phyloP scores from a whole-genome alignment of 2,888 invertebrate species.

The Calliopum simillimum region DNA sequence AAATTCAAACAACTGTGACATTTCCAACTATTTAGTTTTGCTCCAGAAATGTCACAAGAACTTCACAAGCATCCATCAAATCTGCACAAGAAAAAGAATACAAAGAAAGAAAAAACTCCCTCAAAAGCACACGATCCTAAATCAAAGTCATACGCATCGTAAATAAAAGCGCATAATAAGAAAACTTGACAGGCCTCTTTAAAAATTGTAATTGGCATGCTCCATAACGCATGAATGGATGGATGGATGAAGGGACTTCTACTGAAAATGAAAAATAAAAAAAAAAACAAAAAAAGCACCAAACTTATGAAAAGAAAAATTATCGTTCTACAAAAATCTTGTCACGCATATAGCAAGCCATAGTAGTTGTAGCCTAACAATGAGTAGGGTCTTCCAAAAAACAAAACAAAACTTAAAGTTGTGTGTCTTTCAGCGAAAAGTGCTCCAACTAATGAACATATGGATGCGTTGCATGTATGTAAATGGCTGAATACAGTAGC shows the following conservation, averaged over 20 bases:
- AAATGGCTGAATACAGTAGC: slow-evolving; percentile 26
- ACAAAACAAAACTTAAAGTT: slow-evolving; percentile 3
- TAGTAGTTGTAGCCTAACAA: slow-evolving; percentile 28
- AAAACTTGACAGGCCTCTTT: slow-evolving; percentile 59
- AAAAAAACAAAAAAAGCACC: background rate
- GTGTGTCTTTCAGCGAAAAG: background rate
- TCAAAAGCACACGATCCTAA: background rate
- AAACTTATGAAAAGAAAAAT: slow-evolving; percentile 18
- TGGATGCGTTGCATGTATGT: too few species aligned
- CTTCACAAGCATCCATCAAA: background rate
- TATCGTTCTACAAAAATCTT: slow-evolving; percentile 58
- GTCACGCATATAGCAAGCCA: slow-evolving; percentile 58
- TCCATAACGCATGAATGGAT: slow-evolving; percentile 40
- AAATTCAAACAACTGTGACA: slow-evolving; percentile 7
- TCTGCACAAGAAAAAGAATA: background rate
- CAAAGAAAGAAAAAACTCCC: slow-evolving; percentile 3
- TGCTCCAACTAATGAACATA: slow-evolving; percentile 8
- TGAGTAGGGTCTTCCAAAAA: slow-evolving; percentile 16
- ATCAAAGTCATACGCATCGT: background rate
- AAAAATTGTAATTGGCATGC: slow-evolving; percentile 62
- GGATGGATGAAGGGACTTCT: background rate
- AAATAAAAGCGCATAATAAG: slow-evolving; percentile 34
- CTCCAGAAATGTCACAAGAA: slow-evolving; percentile 25
- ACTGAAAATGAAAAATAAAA: background rate
- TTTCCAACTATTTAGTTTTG: slow-evolving; percentile 19